A percentile compares a stretch with the other conserved stretches of the same genome.
Conservation (phyloP, 1,140 invertebrate genomes). For the Eueides isabella region DNA sequence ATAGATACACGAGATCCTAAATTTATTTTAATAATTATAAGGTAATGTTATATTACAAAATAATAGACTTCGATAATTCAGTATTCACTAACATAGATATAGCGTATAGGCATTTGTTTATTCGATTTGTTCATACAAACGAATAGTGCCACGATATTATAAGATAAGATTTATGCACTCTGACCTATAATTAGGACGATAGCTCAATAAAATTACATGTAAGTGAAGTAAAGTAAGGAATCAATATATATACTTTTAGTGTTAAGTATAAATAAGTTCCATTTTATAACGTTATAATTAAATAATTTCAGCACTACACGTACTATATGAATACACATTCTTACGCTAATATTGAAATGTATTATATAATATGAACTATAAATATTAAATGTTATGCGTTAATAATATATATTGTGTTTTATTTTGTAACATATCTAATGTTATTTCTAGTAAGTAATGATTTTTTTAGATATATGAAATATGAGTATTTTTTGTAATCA, state of each 20-base stretch:
- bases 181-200: conserved; percentile 40
- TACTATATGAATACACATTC: conserved; percentile 79
- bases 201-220: conserved; percentile 65
- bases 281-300: conserved; percentile 78
- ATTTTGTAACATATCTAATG: conserved; percentile 37
- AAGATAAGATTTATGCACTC: conserved; percentile 64
- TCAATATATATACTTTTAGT: conserved; percentile 32
- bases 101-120: conserved; percentile 35
- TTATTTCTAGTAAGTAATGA: neutral
- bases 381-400: conserved; percentile 84
- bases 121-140: conserved; percentile 35
- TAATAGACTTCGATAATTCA: conserved; percentile 64
- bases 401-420: conserved; percentile 75
- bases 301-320: conserved; percentile 73
- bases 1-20: conserved; percentile 70
- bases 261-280: conserved; percentile 70
- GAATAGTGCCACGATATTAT: conserved; percentile 38
- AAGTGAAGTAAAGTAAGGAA: neutral
- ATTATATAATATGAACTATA: conserved; percentile 83
- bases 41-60: conserved; percentile 66
- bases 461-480: neutral
- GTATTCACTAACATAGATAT: conserved; percentile 51
- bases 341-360: conserved; percentile 82
- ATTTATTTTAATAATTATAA: conserved; percentile 70
- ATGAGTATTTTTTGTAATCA: no score